Base-by-base conservation (phyloP, 2,113 vertebrate genomes). In the Cacatua alba region DNA sequence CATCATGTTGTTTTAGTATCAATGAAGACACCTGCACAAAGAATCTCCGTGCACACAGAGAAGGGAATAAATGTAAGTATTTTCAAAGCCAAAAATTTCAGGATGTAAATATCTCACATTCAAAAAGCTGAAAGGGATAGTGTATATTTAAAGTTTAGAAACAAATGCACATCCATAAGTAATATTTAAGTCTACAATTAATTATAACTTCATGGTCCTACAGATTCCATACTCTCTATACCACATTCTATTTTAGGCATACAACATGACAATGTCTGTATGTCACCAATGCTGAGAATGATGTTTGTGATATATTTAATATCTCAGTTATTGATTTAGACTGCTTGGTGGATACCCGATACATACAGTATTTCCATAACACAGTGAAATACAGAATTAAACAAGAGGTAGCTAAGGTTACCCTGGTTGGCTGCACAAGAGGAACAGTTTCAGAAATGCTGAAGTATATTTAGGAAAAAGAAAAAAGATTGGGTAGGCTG, bases 231-330 rank as follows among this genome's bases (percentile, higher is more conserved):
- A 82, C 81, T 77, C 92, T 51, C 79, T 96, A 96, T 93, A 96
- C 44, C 62, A 95, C 87, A 60, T 89, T 74, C 94, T 97, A 95
- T 97, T 96, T 91, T 85, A 68, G 65, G 94, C 77, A 91, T n/a
- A 88, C 64, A 95, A 75, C 94, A 94, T 96, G 94, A 96, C 92
- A 94, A 86, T 80, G 82, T 87, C 70, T 89, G 82, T 63, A 97
- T 97, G 96, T 95, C 91, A 97, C 94, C 79, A 95, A 97, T 91
- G 94, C 77, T 13, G 33, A 93, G 93, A 92, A 97, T 96, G 92
- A 95, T 81, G 91, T 71, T 82, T 88, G 94, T 62, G 97, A 97
- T 96, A 96, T 95, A 96, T 97, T 97, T 97, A 98, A 96, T 94
- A 83, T n/a, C 59, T 37, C 59, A n/a, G 86, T 93, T 93, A 97